Evolutionary conservation across 2,113 vertebrate genomes (phyloP).

Genomic region (Elanoides forficatus): DNA sequence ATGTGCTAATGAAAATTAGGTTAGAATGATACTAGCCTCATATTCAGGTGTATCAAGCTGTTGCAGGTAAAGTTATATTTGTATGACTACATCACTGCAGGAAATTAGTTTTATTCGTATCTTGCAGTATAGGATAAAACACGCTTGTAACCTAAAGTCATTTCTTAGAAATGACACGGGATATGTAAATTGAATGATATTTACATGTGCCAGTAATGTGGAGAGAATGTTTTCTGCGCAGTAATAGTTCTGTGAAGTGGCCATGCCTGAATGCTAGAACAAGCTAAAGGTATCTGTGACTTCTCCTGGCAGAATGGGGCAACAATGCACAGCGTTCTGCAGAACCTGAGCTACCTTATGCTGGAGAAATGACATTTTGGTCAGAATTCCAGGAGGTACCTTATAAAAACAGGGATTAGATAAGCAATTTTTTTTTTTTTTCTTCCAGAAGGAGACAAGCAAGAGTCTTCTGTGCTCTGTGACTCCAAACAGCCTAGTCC

Average conservation of each 20-base stretch:
- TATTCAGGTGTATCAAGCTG: neutral
- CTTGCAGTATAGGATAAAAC: neutral
- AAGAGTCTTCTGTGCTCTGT: constrained; percentile 73
- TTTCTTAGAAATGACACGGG: neutral
- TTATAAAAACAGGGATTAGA: neutral
- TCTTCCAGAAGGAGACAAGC: constrained; percentile 76
- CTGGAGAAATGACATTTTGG: neutral
- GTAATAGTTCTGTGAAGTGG: neutral
- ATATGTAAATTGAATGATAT: neutral
- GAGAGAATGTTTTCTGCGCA: neutral
- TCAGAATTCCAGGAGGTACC: neutral
- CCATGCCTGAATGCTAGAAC: neutral
- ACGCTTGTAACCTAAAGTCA: neutral
- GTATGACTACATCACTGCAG: neutral
- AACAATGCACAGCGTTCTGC: neutral
- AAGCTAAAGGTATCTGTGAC: neutral
- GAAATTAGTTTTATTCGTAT: neutral
- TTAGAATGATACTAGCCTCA: neutral
- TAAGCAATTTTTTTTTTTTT: neutral
- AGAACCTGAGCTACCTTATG: neutral
- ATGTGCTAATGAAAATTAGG: neutral
- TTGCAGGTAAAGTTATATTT: neutral
- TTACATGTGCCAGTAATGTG: neutral
- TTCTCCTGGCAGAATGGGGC: neutral
- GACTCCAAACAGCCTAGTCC: constrained; percentile 81